Conservation (phyloP, 1,140 invertebrate species). For the Asbolus verrucosus region DNA sequence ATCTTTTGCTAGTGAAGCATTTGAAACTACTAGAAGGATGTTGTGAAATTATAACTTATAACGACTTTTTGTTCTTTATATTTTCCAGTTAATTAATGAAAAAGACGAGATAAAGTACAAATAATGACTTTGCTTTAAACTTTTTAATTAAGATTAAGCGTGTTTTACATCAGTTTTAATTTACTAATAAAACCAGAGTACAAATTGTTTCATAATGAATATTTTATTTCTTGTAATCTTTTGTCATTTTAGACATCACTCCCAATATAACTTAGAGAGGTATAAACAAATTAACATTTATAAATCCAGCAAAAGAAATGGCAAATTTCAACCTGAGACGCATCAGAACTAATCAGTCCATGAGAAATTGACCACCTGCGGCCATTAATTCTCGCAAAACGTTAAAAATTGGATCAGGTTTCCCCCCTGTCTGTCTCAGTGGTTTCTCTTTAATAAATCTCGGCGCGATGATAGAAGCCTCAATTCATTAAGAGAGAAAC, state of each 20-base stretch:
- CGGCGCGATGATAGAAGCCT: not conserved
- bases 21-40: no score
- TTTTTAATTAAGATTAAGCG: not conserved
- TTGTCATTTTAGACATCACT: no score
- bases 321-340: not conserved
- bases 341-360: not conserved
- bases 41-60: no score
- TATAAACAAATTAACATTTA: not conserved
- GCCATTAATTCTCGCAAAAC: slow-evolving; percentile 4
- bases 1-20: no score
- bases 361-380: slow-evolving; percentile 10
- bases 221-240: no score
- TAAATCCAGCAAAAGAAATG: not conserved
- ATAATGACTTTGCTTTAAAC: not conserved
- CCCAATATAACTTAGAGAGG: no score
- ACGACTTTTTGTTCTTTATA: no score
- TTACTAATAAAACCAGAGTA: no score
- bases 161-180: not conserved
- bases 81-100: slow-evolving; percentile 8
- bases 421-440: not conserved
- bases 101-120: not conserved
- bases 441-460: slow-evolving; percentile 15
- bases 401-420: slow-evolving; percentile 9
- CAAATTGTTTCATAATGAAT: no score
- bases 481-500: slow-evolving; percentile 6